A percentile compares a stretch with the other conserved stretches of the same genome.
phyloP scores from a whole-genome alignment of 2,888 invertebrate species.

The Coleophora flavipennella region DNA sequence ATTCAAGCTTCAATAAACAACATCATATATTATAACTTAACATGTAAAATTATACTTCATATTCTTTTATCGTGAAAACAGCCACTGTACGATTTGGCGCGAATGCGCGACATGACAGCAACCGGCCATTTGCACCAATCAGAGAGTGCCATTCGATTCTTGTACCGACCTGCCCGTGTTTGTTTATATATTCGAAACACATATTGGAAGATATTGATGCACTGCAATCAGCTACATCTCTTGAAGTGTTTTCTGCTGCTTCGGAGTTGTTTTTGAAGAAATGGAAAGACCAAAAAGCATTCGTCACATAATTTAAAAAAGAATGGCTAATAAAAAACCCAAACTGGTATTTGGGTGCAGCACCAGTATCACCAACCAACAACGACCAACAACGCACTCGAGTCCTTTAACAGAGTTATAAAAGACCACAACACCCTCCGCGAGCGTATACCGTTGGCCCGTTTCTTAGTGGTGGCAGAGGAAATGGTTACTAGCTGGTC shows the following conservation, averaged over 20 bases:
- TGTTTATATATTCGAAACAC: too few relatives aligned
- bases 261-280: background rate
- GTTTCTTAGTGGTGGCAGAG: background rate
- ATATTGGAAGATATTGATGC: background rate
- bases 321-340: too few relatives aligned
- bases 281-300: background rate
- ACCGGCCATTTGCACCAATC: too few relatives aligned
- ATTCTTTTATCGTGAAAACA: too few relatives aligned
- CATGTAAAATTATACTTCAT: too few relatives aligned
- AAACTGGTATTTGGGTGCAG: slow-evolving; percentile 15
- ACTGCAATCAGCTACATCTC: background rate
- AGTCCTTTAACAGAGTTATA: slow-evolving; percentile 8
- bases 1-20: too few relatives aligned
- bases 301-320: too few relatives aligned
- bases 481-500: background rate
- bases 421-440: slow-evolving; percentile 5
- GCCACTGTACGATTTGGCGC: too few relatives aligned
- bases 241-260: background rate
- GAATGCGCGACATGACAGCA: too few relatives aligned
- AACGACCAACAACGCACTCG: slow-evolving; percentile 14
- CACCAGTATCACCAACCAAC: slow-evolving; percentile 8
- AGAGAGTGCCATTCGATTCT: too few relatives aligned
- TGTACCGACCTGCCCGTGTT: too few relatives aligned
- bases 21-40: too few relatives aligned
- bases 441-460: background rate